A percentile compares a stretch with the other conserved stretches of the same genome.
These are phyloP conservation scores for Ormyrus thymus DNA, from an alignment of 2,888 invertebrate genomes.

Conservation along the genomic window DNA sequence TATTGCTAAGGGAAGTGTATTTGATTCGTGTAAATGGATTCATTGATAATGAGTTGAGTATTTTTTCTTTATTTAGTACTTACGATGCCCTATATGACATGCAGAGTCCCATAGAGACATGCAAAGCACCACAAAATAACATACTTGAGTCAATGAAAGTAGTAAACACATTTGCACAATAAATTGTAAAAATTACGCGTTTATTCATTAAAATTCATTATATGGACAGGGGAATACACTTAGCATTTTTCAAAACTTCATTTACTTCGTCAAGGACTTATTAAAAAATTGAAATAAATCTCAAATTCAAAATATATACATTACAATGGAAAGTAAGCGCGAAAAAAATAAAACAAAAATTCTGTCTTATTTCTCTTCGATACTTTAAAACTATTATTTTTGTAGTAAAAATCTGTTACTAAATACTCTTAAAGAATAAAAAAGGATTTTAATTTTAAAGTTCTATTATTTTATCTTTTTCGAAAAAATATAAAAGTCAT, in stretches of 20 bases:
- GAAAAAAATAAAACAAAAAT: background rate
- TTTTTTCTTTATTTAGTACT: slow-evolving; percentile 68
- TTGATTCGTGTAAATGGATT: slow-evolving; percentile 46
- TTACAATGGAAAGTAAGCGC: too few relatives aligned
- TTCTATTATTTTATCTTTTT: too few relatives aligned
- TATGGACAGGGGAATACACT: slow-evolving; percentile 1
- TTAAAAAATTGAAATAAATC: background rate
- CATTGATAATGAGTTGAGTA: slow-evolving; percentile 46
- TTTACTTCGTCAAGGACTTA: background rate
- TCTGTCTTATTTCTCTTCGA: background rate
- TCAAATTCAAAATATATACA: background rate
- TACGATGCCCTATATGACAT: slow-evolving; percentile 74
- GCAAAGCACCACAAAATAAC: slow-evolving; percentile 74
- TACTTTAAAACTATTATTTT: too few relatives aligned
- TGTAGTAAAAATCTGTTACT: too few relatives aligned
- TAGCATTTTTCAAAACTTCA: slow-evolving; percentile 11
- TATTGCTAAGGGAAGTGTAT: slow-evolving; percentile 30
- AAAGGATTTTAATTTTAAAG: too few relatives aligned
- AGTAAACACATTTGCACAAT: slow-evolving; percentile 68
- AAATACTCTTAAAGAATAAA: too few relatives aligned
- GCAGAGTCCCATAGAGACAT: slow-evolving; percentile 75
- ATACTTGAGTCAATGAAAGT: slow-evolving; percentile 71
- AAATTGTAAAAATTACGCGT: slow-evolving; percentile 40
- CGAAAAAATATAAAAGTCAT: too few relatives aligned
- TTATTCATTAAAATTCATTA: background rate